Percentiles rank a stretch among this genome's conserved stretches.
phyloP scores from a whole-genome alignment of 2,888 invertebrate genomes.

The Abrostola tripartita region DNA sequence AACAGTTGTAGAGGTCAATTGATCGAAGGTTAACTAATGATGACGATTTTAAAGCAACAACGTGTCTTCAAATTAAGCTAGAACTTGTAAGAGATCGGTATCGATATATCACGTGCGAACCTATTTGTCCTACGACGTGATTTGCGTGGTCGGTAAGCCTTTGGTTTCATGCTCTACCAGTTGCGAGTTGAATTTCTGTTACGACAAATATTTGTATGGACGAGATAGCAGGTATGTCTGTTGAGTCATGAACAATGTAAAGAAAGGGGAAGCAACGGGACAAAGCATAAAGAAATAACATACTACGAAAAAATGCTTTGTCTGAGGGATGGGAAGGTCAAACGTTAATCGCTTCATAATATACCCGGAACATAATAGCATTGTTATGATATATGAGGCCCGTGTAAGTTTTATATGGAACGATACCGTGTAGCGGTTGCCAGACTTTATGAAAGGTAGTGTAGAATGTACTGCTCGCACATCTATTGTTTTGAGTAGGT shows the following conservation, averaged over 20 bases:
- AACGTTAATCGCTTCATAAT: slow-evolving; percentile 7
- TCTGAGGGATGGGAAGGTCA: slow-evolving; percentile 8
- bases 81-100: too few species aligned
- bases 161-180: too few species aligned
- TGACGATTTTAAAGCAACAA: too few species aligned
- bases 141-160: too few species aligned
- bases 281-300: slow-evolving; percentile 3
- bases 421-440: background rate
- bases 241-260: background rate
- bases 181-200: background rate
- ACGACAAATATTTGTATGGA: background rate
- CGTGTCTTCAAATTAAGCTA: too few species aligned
- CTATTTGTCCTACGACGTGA: too few species aligned
- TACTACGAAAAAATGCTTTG: slow-evolving; percentile 2
- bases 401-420: background rate
- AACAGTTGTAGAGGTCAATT: too few species aligned
- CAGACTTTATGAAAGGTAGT: too few species aligned
- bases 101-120: too few species aligned
- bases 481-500: too few species aligned
- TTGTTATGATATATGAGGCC: background rate
- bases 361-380: slow-evolving; percentile 1
- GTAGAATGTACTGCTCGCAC: too few species aligned
- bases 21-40: too few species aligned
- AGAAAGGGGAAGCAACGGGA: slow-evolving; percentile 2
- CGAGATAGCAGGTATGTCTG: background rate